Evolutionary conservation across 2,888 invertebrate species (phyloP).

Genomic region (Nectonema munidae): DNA sequence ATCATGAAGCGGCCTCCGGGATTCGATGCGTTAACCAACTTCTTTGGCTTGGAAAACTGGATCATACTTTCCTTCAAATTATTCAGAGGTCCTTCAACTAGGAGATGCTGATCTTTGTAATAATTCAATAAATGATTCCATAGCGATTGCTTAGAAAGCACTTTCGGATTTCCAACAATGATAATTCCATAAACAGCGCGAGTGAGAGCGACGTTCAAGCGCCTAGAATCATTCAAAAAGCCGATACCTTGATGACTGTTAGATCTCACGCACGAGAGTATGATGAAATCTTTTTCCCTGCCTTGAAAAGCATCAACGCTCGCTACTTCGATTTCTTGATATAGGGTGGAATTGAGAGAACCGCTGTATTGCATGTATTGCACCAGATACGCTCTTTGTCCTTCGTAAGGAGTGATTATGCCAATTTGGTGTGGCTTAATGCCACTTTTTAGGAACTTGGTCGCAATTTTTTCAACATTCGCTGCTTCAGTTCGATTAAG

Average conservation of each 20-base stretch:
- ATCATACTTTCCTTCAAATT: conserved; percentile 82
- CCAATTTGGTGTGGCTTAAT: conserved; percentile 73
- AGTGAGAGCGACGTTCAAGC: conserved; percentile 83
- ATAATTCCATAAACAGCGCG: conserved; percentile 86
- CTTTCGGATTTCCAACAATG: conserved; percentile 93
- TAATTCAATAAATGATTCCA: conserved; percentile 91
- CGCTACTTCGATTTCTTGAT: conserved; percentile 80
- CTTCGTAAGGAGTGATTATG: conserved; percentile 92
- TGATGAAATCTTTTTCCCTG: conserved; percentile 87
- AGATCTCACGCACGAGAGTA: conserved; percentile 89
- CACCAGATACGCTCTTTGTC: conserved; percentile 70
- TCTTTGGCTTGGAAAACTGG: conserved; percentile 81
- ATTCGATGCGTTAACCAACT: conserved; percentile 61
- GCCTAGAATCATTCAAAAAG: conserved; percentile 78
- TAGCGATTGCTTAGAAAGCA: conserved; percentile 68
- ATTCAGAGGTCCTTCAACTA: conserved; percentile 83
- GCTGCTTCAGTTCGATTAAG: conserved; percentile 79
- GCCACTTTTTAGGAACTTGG: conserved; percentile 62
- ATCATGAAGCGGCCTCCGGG: conserved; percentile 53
- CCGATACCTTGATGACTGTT: conserved; percentile 97
- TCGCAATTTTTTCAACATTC: conserved; percentile 86
- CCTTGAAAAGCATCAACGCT: conserved; percentile 98
- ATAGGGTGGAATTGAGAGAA: conserved; percentile 67
- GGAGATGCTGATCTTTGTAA: conserved; percentile 76
- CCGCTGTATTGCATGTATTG: conserved; percentile 98